Base-by-base conservation (phyloP, 2,113 vertebrate genomes). In the Cricetomys ansorgei region DNA sequence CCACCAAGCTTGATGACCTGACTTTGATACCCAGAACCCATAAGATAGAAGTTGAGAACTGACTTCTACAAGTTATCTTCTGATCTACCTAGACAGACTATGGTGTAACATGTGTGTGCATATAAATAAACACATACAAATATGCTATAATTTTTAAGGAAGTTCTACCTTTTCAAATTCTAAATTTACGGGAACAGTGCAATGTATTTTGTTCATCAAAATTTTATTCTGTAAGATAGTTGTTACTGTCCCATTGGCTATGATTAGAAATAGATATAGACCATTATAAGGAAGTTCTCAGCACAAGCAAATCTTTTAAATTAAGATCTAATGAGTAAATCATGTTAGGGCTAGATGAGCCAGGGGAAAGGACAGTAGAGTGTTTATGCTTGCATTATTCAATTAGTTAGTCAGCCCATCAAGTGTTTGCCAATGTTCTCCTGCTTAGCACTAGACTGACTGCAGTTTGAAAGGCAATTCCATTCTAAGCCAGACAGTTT, bases 261-360 rank as follows among this genome's bases (percentile, higher is more conserved):
- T 10, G n/a, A 15, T 37, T 84, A 65, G 65, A 90, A 96, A 80
- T 53, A 88, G 25, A n/a, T 43, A 87, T 34, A 27, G 40, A 85
- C 31, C 29, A 69, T 40, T 21, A 5, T 55, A 76, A 15, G 67
- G 70, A 92, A 69, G 85, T 91, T 88, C 45, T 85, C 70, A 69
- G 40, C 75, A 21, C n/a, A 75, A 79, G 48, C 48, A 90, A 59
- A 90, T 94, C 57, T 94, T 95, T 57, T 80, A 48, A 92, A 92
- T 90, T 72, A 94, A 96, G 62, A 77, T 48, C 89, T 90, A 92
- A 88, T 34, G 43, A 85, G 23, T 80, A 90, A 87, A 75, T 88
- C 29, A 69, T 89, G 40, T 57, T 21, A 43, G 57, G 90, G 92
- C 45, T 92, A 95, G 79, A 73, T 67, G 75, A 92, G 23, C 23